Conservation (phyloP, 2,888 invertebrate genomes). For the Criorhina ranunculi region DNA sequence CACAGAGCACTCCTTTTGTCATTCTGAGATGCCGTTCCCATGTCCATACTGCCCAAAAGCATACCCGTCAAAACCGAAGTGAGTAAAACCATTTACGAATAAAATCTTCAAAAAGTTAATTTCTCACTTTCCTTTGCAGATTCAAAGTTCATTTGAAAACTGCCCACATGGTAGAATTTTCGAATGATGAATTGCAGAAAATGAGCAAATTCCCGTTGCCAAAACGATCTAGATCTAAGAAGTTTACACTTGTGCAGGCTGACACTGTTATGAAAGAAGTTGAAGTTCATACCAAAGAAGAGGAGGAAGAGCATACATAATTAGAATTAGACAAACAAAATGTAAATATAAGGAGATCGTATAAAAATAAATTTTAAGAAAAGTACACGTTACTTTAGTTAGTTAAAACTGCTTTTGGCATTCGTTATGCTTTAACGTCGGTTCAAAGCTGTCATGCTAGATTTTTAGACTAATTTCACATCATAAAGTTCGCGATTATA, state of each 20-base stretch:
- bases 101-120: slow-evolving; percentile 8
- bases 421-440: no score
- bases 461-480: no score
- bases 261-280: slow-evolving; percentile 78
- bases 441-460: no score
- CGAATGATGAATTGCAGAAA: slow-evolving; percentile 77
- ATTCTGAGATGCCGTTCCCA: slow-evolving; percentile 79
- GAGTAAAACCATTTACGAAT: slow-evolving; percentile 49
- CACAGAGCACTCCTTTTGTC: slow-evolving; percentile 78
- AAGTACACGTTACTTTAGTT: not conserved
- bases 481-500: no score
- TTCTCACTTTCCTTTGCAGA: slow-evolving; percentile 67
- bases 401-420: not conserved
- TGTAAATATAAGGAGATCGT: slow-evolving; percentile 17
- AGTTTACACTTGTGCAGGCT: slow-evolving; percentile 77
- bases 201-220: slow-evolving; percentile 63
- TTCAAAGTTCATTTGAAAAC: slow-evolving; percentile 78
- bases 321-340: not conserved
- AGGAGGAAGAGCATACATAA: slow-evolving; percentile 42
- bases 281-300: slow-evolving; percentile 75
- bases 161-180: slow-evolving; percentile 76
- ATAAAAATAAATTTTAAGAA: slow-evolving; percentile 12
- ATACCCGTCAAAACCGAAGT: slow-evolving; percentile 79
- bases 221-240: slow-evolving; percentile 75
- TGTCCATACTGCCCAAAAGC: slow-evolving; percentile 78